Percentiles rank a stretch among this genome's conserved stretches.
Conservation (phyloP, 2,888 invertebrate species). For the Eurytoma californica region DNA sequence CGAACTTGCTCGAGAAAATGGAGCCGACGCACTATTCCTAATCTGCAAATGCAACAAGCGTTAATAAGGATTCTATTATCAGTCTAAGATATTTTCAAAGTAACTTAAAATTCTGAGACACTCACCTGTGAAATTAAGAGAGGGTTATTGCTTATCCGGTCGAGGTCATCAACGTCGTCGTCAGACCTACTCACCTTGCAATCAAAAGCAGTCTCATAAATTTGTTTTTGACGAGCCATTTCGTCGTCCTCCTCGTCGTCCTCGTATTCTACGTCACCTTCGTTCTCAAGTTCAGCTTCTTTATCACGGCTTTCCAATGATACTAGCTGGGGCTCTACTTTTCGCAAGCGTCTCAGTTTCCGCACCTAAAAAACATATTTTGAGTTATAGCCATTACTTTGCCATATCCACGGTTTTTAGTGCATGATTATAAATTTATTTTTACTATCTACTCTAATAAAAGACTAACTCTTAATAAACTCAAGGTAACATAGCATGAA, state of each 20-base stretch:
- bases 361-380: slow-evolving; percentile 60
- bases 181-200: slow-evolving; percentile 89
- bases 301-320: slow-evolving; percentile 80
- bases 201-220: slow-evolving; percentile 94
- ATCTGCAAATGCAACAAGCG: slow-evolving; percentile 52
- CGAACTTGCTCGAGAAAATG: slow-evolving; percentile 67
- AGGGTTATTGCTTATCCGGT: slow-evolving; percentile 88
- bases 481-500: too few relatives aligned
- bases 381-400: too few relatives aligned
- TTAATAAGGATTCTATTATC: too few relatives aligned
- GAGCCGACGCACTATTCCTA: slow-evolving; percentile 61
- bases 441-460: too few relatives aligned
- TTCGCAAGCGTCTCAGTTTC: slow-evolving; percentile 80
- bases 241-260: slow-evolving; percentile 78
- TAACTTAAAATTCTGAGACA: neutral
- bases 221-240: slow-evolving; percentile 81
- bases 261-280: slow-evolving; percentile 76
- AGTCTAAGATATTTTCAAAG: too few relatives aligned
- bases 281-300: slow-evolving; percentile 74
- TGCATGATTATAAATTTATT: too few relatives aligned
- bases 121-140: slow-evolving; percentile 75
- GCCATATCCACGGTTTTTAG: too few relatives aligned
- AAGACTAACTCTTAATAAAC: too few relatives aligned
- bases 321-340: slow-evolving; percentile 79
- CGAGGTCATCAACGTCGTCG: slow-evolving; percentile 87